phyloP scores from a whole-genome alignment of 2,113 vertebrate genomes.

The Platichthys flesus region DNA sequence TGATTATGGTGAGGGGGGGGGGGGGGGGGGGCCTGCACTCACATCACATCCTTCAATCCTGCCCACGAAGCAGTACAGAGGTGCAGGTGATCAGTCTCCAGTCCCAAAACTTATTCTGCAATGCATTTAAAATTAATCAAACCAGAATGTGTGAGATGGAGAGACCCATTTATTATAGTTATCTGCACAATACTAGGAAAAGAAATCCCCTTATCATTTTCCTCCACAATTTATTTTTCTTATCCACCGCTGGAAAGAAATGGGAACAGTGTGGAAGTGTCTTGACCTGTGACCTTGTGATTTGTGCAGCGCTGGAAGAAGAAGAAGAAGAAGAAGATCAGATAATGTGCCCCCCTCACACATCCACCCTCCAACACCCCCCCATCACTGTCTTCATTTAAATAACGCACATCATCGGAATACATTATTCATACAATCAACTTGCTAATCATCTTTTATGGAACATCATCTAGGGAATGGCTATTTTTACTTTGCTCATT shows the following conservation, averaged over 20 bases:
- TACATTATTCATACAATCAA: constrained; percentile 80
- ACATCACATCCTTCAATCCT: constrained; percentile 28
- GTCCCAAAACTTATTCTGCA: constrained; percentile 45
- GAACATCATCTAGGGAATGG: constrained; percentile 61
- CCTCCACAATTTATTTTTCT: neutral
- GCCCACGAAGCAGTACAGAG: constrained; percentile 26
- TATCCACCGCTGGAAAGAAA: constrained; percentile 6
- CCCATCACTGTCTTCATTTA: constrained; percentile 46
- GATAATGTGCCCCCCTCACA: constrained; percentile 2
- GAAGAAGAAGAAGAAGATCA: neutral
- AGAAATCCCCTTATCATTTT: constrained; percentile 28
- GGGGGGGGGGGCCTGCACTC: constrained; percentile 8
- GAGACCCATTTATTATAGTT: constrained; percentile 53
- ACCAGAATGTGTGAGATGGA: constrained; percentile 40
- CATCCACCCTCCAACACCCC: neutral
- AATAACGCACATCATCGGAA: constrained; percentile 54
- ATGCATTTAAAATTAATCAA: constrained; percentile 57
- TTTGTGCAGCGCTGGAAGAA: neutral
- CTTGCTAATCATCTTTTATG: constrained; percentile 71
- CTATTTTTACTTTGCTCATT: constrained; percentile 67
- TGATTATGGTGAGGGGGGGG: constrained; percentile 12
- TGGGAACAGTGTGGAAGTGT: constrained; percentile 8
- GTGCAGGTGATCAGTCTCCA: constrained; percentile 51
- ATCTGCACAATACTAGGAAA: constrained; percentile 35
- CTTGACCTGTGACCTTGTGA: constrained; percentile 49